Conservation (phyloP, 1,140 invertebrate genomes). For the Habropoda laboriosa region DNA sequence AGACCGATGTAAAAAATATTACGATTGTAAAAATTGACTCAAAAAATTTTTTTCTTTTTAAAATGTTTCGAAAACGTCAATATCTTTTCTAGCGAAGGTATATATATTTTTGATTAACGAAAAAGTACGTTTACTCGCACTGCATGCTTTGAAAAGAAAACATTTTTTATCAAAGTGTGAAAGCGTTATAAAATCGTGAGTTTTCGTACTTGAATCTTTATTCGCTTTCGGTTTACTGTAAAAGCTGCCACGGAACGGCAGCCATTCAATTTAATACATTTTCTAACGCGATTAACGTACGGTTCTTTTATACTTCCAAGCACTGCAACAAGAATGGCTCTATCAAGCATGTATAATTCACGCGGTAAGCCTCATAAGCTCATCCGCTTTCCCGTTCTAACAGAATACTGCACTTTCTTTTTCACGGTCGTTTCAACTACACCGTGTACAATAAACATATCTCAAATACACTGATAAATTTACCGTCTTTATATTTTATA, state of each 20-base stretch:
- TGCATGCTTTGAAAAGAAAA: not conserved
- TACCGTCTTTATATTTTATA: not conserved
- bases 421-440: too few species aligned
- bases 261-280: not conserved
- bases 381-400: not conserved
- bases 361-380: not conserved
- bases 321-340: not conserved
- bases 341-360: not conserved
- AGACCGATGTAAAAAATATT: too few species aligned
- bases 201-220: not conserved
- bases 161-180: not conserved
- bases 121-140: too few species aligned
- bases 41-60: too few species aligned
- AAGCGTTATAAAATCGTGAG: not conserved
- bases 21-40: too few species aligned
- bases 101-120: too few species aligned
- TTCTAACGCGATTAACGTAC: not conserved
- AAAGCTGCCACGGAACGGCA: not conserved
- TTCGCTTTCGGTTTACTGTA: not conserved
- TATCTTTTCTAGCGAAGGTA: too few species aligned
- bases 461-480: not conserved
- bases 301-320: not conserved
- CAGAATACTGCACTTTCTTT: not conserved
- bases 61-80: too few species aligned
- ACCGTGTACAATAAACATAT: too few species aligned